phyloP scores from a whole-genome alignment of 2,888 invertebrate genomes.

The Buathra laborator region DNA sequence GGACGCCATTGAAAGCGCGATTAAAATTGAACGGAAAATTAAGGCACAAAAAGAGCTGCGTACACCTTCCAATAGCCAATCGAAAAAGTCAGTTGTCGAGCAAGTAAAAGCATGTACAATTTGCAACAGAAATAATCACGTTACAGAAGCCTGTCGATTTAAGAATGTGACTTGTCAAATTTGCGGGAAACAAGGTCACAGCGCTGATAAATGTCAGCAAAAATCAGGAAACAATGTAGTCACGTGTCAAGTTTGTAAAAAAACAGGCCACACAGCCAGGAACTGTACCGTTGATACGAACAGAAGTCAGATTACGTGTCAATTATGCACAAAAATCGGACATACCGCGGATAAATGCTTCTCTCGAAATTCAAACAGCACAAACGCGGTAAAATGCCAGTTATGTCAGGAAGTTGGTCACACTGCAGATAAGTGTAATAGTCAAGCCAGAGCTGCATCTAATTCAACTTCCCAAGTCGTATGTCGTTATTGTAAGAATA shows the following conservation, averaged over 20 bases:
- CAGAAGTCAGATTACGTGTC: too few relatives aligned
- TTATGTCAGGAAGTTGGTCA: background rate
- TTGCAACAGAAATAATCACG: background rate
- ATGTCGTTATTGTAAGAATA: conserved; percentile 7
- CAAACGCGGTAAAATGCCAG: background rate
- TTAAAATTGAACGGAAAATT: conserved; percentile 29
- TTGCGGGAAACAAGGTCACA: background rate
- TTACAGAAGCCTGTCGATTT: conserved; percentile 10
- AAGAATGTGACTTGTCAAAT: conserved; percentile 11
- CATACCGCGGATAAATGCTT: too few relatives aligned
- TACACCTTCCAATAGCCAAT: background rate
- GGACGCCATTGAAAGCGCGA: conserved; percentile 11
- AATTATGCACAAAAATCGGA: too few relatives aligned
- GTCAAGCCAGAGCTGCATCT: background rate
- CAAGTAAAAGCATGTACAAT: background rate
- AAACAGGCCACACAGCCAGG: too few relatives aligned
- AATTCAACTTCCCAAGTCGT: background rate
- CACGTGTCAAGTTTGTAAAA: too few relatives aligned
- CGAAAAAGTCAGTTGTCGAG: background rate
- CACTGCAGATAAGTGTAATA: background rate
- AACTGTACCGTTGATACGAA: too few relatives aligned
- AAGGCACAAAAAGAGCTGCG: conserved; percentile 20
- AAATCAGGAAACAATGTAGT: background rate
- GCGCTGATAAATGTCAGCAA: background rate
- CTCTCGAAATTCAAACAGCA: too few relatives aligned